phyloP scores from a whole-genome alignment of 2,888 invertebrate genomes.

The Athalia cordata region DNA sequence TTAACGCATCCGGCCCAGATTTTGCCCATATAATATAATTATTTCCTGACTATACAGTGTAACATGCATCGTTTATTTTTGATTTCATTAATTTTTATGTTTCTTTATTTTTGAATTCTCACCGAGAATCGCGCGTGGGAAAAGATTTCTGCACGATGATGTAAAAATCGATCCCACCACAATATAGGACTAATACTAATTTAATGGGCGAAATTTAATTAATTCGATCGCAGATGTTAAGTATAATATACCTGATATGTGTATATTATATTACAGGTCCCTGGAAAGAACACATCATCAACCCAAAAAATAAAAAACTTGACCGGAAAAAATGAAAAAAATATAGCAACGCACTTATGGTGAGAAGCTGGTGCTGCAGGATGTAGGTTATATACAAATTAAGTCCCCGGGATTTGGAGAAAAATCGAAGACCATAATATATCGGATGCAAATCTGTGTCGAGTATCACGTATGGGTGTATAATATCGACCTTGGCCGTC shows the following conservation, averaged over 20 bases:
- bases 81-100: background rate
- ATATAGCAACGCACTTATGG: background rate
- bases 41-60: background rate
- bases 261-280: background rate
- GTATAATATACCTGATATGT: too few species aligned
- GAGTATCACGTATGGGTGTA: background rate
- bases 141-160: background rate
- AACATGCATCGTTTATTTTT: background rate
- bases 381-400: background rate
- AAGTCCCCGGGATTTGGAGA: background rate
- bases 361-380: background rate
- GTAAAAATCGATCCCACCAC: conserved; percentile 11
- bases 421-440: too few species aligned
- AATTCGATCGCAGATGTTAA: conserved; percentile 41
- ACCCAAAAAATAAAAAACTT: conserved; percentile 3
- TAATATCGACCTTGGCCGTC: conserved; percentile 33
- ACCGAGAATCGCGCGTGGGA: conserved; percentile 19
- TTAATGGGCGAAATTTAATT: conserved; percentile 39
- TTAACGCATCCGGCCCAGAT: too few species aligned
- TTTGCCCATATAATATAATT: background rate
- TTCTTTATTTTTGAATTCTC: background rate
- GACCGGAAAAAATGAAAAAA: background rate
- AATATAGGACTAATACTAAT: background rate
- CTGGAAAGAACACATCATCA: background rate
- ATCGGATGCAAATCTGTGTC: background rate